Conservation (phyloP, 2,113 vertebrate species). For the Leiothrix lutea region DNA sequence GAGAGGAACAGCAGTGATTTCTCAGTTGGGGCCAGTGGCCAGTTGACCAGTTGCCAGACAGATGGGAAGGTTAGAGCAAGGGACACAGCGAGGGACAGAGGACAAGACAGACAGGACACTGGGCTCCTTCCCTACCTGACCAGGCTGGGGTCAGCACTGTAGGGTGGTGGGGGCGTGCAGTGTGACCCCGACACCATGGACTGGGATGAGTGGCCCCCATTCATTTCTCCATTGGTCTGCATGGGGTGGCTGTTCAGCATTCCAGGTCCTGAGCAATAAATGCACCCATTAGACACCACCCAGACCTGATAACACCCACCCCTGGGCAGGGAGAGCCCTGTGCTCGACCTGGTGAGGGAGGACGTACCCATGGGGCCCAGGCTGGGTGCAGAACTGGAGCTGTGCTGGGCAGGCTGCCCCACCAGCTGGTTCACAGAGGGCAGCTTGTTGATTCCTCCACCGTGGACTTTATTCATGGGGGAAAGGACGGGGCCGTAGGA, state of each 20-base stretch:
- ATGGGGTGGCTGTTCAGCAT: constrained; percentile 89
- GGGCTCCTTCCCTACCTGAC: constrained; percentile 80
- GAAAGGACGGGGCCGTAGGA: constrained; percentile 85
- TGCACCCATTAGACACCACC: rapidly evolving
- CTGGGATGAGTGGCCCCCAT: constrained; percentile 86
- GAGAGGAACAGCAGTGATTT: neutral
- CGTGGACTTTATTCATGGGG: constrained; percentile 85
- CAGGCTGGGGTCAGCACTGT: constrained; percentile 95
- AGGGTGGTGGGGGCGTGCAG: constrained; percentile 93
- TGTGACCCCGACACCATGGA: constrained; percentile 90
- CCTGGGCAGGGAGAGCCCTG: neutral
- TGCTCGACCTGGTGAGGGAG: rapidly evolving
- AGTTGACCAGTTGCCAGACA: neutral
- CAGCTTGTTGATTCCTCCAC: constrained; percentile 81
- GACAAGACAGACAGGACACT: neutral
- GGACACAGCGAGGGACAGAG: neutral
- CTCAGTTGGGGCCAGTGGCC: constrained; percentile 23
- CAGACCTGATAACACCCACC: rapidly evolving
- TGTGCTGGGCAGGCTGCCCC: constrained; percentile 87
- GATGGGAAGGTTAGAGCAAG: neutral
- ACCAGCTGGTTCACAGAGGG: constrained; percentile 91
- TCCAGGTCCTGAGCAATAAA: constrained; percentile 73
- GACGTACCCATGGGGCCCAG: constrained; percentile 86
- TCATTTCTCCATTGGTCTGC: constrained; percentile 90
- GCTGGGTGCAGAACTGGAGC: constrained; percentile 64